phyloP scores from a whole-genome alignment of 2,113 vertebrate species.

The Vicugna pacos region DNA sequence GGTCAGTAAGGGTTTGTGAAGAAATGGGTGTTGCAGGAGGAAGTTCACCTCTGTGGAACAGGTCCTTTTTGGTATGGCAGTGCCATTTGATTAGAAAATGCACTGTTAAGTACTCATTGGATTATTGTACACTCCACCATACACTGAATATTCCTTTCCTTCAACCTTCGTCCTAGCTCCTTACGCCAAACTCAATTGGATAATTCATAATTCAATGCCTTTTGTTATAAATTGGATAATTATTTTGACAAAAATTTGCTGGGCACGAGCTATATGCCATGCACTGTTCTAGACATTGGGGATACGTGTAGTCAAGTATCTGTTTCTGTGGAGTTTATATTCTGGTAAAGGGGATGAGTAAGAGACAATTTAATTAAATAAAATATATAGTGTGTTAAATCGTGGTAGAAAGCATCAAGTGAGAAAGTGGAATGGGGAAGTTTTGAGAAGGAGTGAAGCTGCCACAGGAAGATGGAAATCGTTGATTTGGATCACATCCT shows the following conservation, averaged over 20 bases:
- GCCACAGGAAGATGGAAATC: neutral
- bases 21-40: neutral
- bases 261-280: rapidly evolving
- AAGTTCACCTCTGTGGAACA: neutral
- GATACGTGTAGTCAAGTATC: neutral
- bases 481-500: neutral
- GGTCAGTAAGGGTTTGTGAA: neutral
- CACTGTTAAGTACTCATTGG: neutral
- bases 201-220: neutral
- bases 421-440: neutral
- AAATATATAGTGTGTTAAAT: neutral
- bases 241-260: neutral
- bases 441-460: neutral
- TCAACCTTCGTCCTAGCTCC: neutral
- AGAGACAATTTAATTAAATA: neutral
- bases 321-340: neutral
- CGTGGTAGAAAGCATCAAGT: neutral
- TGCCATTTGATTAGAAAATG: neutral
- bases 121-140: neutral
- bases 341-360: neutral
- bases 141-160: neutral
- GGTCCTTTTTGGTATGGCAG: neutral
- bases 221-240: neutral
- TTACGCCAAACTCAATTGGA: neutral
- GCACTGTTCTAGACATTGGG: neutral